Conservation (phyloP, 2,113 vertebrate species). For the Montifringilla adamsi region DNA sequence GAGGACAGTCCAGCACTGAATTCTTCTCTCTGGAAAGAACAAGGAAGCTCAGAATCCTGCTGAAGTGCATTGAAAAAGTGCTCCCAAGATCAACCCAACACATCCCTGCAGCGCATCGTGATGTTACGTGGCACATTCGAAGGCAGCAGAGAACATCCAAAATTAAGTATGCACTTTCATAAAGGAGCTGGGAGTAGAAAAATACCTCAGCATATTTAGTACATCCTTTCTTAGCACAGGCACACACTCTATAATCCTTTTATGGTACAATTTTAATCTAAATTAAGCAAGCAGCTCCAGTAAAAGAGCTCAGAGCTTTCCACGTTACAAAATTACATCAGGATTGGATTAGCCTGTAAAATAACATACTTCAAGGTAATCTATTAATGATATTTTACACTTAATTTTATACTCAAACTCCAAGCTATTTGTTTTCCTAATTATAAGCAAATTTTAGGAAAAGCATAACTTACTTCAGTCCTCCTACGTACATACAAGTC, state of each 20-base stretch:
- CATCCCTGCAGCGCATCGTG: background rate
- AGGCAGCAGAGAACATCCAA: background rate
- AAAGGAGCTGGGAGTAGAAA: background rate
- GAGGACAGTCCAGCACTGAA: background rate
- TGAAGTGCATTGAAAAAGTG: background rate
- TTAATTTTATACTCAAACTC: background rate
- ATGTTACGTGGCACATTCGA: background rate
- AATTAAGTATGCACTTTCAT: background rate
- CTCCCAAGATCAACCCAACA: background rate
- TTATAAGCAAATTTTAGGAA: background rate
- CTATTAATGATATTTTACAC: background rate
- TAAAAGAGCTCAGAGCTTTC: constrained; percentile 1
- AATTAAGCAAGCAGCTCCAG: constrained; percentile 26
- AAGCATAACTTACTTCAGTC: background rate
- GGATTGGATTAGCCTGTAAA: constrained; percentile 1
- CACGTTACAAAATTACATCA: background rate
- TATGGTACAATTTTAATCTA: constrained; percentile 4
- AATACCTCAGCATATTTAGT: background rate
- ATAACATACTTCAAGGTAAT: background rate
- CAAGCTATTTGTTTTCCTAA: background rate
- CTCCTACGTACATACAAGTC: background rate
- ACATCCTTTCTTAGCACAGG: background rate
- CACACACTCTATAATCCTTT: constrained; percentile 8
- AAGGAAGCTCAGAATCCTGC: background rate
- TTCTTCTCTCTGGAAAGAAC: constrained; percentile 46